Conservation (phyloP, 2,888 invertebrate genomes). For the Hypercompe scribonia region DNA sequence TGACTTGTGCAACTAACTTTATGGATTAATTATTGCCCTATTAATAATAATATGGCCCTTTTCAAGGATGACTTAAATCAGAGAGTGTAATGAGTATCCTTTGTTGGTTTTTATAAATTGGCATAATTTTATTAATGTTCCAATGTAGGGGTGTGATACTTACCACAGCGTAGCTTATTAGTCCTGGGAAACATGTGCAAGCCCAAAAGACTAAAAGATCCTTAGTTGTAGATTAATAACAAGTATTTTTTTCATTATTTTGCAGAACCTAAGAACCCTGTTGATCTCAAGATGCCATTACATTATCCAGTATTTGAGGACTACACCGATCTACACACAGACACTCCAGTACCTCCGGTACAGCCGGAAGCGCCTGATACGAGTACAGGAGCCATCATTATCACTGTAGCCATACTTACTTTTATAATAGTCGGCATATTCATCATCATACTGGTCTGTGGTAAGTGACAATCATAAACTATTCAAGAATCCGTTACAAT, state of each 20-base stretch:
- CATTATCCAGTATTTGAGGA: constrained; percentile 78
- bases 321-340: constrained; percentile 66
- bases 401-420: constrained; percentile 55
- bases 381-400: constrained; percentile 58
- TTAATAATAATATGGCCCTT: too few relatives aligned
- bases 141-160: too few relatives aligned
- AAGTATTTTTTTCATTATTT: constrained; percentile 13
- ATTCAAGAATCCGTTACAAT: neutral
- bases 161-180: too few relatives aligned
- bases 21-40: too few relatives aligned
- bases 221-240: too few relatives aligned
- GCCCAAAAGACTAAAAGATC: too few relatives aligned
- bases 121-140: too few relatives aligned
- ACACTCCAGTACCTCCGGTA: constrained; percentile 47
- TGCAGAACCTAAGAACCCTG: constrained; percentile 68
- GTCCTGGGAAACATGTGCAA: too few relatives aligned
- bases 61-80: too few relatives aligned
- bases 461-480: constrained; percentile 48
- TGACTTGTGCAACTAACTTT: too few relatives aligned
- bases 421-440: constrained; percentile 55
- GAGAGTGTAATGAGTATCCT: too few relatives aligned
- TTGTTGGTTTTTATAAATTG: too few relatives aligned
- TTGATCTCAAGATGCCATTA: constrained; percentile 71
- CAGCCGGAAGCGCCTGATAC: constrained; percentile 63
- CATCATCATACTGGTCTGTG: constrained; percentile 57